phyloP scores from a whole-genome alignment of 2,797 vertebrate genomes.

The Melanotaenia nigrans region DNA sequence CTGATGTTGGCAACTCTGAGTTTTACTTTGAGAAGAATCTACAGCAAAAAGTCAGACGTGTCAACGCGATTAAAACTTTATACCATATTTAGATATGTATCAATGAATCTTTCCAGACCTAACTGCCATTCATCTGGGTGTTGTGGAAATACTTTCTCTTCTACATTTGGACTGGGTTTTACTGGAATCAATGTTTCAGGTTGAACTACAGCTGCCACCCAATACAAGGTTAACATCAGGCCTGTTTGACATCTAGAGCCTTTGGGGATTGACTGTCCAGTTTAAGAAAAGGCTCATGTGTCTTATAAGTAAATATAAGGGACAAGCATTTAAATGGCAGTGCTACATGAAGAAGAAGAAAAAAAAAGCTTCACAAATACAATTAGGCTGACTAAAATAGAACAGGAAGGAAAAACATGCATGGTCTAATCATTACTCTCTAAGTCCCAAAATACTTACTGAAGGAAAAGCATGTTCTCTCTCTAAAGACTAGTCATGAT shows the following conservation, averaged over 20 bases:
- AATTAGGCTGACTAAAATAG: conserved; percentile 35
- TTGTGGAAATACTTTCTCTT: background rate
- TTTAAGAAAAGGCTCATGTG: background rate
- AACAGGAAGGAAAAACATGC: conserved; percentile 54
- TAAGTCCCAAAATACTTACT: conserved; percentile 43
- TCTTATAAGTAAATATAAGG: conserved; percentile 13
- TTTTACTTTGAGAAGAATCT: too few relatives aligned
- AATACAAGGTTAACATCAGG: background rate
- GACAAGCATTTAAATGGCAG: conserved; percentile 17
- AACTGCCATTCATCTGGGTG: background rate
- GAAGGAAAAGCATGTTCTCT: conserved; percentile 23
- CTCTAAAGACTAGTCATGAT: conserved; percentile 26
- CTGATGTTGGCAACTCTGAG: too few relatives aligned
- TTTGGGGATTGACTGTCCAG: background rate
- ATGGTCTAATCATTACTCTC: conserved; percentile 35
- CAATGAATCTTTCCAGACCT: conserved; percentile 14
- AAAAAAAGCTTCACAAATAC: conserved; percentile 38
- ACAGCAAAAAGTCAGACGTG: too few relatives aligned
- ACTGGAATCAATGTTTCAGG: background rate
- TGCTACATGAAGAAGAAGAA: conserved; percentile 21
- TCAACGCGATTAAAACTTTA: too few relatives aligned
- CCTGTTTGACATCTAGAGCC: background rate
- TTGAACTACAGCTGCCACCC: background rate
- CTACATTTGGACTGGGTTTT: background rate
- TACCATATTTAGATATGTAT: too few relatives aligned